Conservation (phyloP, 2,113 vertebrate species). For the Anas platyrhynchos region DNA sequence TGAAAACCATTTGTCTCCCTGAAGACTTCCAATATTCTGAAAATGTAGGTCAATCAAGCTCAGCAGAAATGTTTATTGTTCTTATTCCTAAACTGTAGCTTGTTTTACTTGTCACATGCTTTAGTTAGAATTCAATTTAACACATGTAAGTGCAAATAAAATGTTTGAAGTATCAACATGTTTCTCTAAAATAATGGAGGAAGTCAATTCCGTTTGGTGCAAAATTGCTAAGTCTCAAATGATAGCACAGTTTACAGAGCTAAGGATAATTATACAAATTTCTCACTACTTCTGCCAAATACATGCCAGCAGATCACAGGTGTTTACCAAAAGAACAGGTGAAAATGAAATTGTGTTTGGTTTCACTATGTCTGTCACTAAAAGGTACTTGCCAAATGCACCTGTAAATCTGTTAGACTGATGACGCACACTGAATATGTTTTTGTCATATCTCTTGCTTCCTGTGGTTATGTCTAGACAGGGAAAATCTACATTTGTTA, state of each 20-base stretch:
- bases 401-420: neutral
- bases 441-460: slow-evolving; percentile 5
- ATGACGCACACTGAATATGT: neutral
- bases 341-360: neutral
- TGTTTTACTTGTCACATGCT: neutral
- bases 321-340: neutral
- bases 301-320: neutral
- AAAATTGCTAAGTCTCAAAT: neutral
- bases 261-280: neutral
- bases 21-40: neutral
- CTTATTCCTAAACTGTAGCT: neutral
- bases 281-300: neutral
- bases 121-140: neutral
- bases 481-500: neutral
- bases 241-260: neutral
- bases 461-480: slow-evolving; percentile 55
- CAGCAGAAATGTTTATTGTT: neutral
- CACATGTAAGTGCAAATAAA: neutral
- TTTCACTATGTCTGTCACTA: neutral
- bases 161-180: neutral
- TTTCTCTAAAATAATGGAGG: neutral
- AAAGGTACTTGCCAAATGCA: neutral
- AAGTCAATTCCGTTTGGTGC: neutral
- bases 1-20: neutral
- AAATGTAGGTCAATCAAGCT: neutral